Conservation (phyloP, 2,113 vertebrate genomes). For the Bothrops jararaca region DNA sequence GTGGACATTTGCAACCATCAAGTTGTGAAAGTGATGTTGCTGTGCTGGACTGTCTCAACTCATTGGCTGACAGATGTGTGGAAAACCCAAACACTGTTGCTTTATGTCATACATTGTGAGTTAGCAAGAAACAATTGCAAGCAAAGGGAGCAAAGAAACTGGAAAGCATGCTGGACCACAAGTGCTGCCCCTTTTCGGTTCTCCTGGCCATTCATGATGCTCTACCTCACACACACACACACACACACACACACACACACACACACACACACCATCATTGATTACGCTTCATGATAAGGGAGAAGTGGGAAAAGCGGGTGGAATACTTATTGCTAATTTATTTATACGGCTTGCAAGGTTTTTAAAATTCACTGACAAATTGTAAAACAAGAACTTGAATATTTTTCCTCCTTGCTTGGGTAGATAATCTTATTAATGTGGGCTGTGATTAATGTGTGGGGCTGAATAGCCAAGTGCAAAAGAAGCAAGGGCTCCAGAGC, state of each 20-base stretch:
- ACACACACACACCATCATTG: neutral
- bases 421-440: neutral
- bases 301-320: neutral
- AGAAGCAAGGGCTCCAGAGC: neutral
- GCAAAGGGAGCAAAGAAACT: neutral
- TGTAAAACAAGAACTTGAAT: neutral
- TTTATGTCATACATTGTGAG: neutral
- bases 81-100: neutral
- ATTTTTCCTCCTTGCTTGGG: neutral
- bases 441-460: neutral
- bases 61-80: neutral
- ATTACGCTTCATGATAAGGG: neutral
- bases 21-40: neutral
- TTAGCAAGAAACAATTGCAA: neutral
- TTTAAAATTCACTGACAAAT: neutral
- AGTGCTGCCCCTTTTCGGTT: neutral
- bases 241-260: no score
- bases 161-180: neutral
- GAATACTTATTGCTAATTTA: neutral
- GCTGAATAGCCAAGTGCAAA: neutral
- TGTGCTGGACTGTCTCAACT: neutral
- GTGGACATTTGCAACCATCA: neutral
- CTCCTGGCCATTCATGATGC: neutral
- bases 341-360: neutral
- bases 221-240: neutral